These are phyloP conservation scores for Apomyelois bistriatella DNA, from an alignment of 2,888 invertebrate species.

Conservation along the genomic window DNA sequence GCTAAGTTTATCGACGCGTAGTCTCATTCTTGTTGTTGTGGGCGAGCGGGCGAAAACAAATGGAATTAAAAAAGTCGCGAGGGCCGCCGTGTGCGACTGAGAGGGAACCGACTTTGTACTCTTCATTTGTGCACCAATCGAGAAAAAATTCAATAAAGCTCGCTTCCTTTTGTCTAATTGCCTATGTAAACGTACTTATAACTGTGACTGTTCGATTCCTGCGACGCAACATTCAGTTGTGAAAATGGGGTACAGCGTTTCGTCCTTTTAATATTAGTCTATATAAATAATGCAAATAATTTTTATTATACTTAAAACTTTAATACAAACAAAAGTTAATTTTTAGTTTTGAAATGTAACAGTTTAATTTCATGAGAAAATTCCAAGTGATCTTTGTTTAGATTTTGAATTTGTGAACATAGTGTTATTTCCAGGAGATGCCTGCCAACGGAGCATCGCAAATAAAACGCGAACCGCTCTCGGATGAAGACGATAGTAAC, in stretches of 20 bases:
- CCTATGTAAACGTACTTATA: conserved; percentile 65
- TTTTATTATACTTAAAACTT: neutral
- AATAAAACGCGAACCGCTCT: conserved; percentile 64
- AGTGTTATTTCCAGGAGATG: conserved; percentile 50
- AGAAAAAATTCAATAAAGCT: conserved; percentile 77
- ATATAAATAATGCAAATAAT: too few relatives aligned
- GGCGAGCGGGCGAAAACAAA: conserved; percentile 42
- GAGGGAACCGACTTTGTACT: conserved; percentile 63
- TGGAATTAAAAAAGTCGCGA: conserved; percentile 52
- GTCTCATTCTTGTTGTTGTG: conserved; percentile 27
- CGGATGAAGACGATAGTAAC: conserved; percentile 59
- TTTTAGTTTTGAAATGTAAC: neutral
- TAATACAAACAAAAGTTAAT: neutral
- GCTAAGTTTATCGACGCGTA: conserved; percentile 23
- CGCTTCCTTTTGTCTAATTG: conserved; percentile 75
- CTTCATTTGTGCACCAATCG: conserved; percentile 73
- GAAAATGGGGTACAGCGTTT: conserved; percentile 39
- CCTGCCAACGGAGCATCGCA: conserved; percentile 47
- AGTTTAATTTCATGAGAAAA: neutral
- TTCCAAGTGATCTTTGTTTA: neutral
- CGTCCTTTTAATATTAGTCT: conserved; percentile 24
- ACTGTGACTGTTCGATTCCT: conserved; percentile 49
- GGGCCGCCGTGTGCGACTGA: conserved; percentile 50
- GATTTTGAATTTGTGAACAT: neutral
- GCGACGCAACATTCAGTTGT: conserved; percentile 47